A percentile compares a stretch with the other conserved stretches of the same genome.
Conservation (phyloP, 2,113 vertebrate species). For the Trichechus manatus region DNA sequence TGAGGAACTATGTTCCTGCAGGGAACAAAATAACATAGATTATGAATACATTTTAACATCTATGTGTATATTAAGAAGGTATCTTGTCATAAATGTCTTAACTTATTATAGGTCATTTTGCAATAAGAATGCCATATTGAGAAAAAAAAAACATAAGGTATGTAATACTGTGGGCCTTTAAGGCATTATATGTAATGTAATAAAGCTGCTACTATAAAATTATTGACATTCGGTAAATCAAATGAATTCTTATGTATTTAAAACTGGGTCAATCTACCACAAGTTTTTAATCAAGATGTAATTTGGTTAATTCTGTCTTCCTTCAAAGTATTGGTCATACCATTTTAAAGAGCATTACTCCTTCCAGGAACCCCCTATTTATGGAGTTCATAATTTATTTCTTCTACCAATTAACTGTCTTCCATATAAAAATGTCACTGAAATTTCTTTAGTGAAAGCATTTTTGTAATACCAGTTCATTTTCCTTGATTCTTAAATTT, state of each 20-base stretch:
- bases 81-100: slow-evolving; percentile 73
- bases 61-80: slow-evolving; percentile 67
- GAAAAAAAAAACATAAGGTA: slow-evolving; percentile 55
- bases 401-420: slow-evolving; percentile 60
- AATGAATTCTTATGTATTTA: slow-evolving; percentile 77
- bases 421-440: slow-evolving; percentile 74
- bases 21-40: slow-evolving; percentile 52
- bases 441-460: slow-evolving; percentile 80
- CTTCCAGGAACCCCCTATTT: slow-evolving; percentile 62
- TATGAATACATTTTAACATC: slow-evolving; percentile 63
- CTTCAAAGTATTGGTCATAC: slow-evolving; percentile 63
- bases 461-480: slow-evolving; percentile 79
- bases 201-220: slow-evolving; percentile 79
- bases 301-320: slow-evolving; percentile 76
- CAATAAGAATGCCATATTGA: slow-evolving; percentile 52
- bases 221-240: slow-evolving; percentile 75
- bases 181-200: slow-evolving; percentile 44
- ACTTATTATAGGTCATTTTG: slow-evolving; percentile 56
- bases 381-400: slow-evolving; percentile 76
- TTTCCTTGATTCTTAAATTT: slow-evolving; percentile 80
- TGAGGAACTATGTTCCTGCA: slow-evolving; percentile 68
- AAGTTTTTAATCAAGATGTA: slow-evolving; percentile 75
- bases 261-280: slow-evolving; percentile 79
- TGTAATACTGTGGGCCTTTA: slow-evolving; percentile 27
- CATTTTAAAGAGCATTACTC: slow-evolving; percentile 63